These are phyloP conservation scores for Nebria brevicollis DNA, from an alignment of 2,888 invertebrate genomes.

Conservation along the genomic window DNA sequence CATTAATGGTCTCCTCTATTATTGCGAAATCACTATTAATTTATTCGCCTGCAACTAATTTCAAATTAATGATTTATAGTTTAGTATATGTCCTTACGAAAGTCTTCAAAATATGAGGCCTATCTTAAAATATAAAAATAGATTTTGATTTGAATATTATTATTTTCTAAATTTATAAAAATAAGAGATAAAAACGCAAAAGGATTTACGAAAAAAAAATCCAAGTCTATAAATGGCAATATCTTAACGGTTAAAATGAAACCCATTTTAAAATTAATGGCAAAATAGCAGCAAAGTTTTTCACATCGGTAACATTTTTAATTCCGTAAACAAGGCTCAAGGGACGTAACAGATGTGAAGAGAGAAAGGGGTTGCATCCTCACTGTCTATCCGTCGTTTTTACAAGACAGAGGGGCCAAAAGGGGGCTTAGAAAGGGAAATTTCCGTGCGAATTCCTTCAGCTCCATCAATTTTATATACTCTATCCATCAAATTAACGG, in stretches of 20 bases:
- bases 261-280: conserved; percentile 36
- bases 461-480: conserved; percentile 46
- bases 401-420: conserved; percentile 18
- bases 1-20: not conserved
- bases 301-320: conserved; percentile 33
- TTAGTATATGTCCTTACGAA: too few species aligned
- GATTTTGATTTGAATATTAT: too few species aligned
- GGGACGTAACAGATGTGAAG: not conserved
- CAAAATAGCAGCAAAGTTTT: conserved; percentile 25
- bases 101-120: too few species aligned
- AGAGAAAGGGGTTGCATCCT: conserved; percentile 14
- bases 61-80: too few species aligned
- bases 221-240: not conserved
- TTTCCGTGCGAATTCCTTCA: conserved; percentile 40
- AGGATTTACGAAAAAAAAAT: too few species aligned
- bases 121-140: too few species aligned
- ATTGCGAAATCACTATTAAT: not conserved
- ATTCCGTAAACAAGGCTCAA: conserved; percentile 33
- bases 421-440: conserved; percentile 7
- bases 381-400: conserved; percentile 11
- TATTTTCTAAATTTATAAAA: too few species aligned
- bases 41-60: too few species aligned
- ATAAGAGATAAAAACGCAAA: too few species aligned
- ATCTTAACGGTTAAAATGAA: conserved; percentile 26
- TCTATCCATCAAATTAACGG: conserved; percentile 46